Evolutionary conservation across 2,888 invertebrate genomes (phyloP), one percentile per base, ranked within the genome.

Genomic region (Drosophila acutilabella): DNA sequence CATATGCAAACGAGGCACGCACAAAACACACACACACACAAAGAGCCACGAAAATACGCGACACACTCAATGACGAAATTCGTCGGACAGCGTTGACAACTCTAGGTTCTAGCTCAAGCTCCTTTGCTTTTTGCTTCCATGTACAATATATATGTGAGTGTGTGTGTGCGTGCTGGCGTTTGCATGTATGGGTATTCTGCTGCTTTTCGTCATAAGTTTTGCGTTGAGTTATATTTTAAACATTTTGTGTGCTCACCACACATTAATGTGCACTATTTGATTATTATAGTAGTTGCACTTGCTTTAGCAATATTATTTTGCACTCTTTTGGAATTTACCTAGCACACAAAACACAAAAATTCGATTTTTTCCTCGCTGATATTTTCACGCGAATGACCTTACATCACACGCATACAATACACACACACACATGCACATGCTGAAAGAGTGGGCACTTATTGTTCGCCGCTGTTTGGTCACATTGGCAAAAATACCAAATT

Each of bases 291-390:
- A 68, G 54, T 60, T 51, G 66, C 78, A 71, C 54, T 68, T 36
- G 13, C 38, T 72, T 79, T 14, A 70, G 62, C 67, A 71, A 40
- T 58, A 72, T 67, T 67, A 71, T 62, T 87, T 80, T 74, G 64
- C 73, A 85, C 71, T 66, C 59, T 71, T 78, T 78, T 61, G 47
- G 72, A 89, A 81, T 88, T 90, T 91, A 90, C 90, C 90, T 91
- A 90, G 88, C 88, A 89, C 90, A 90, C 90, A 90, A 90, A 91
- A 90, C 90, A 90, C 89, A 91, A 89, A 90, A 90, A 82, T 90
- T 90, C 85, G 85, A 88, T 88, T 85, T 90, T 90, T 88, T 89
- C 84, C 82, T 87, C 88, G 86, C 89, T 88, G 89, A 89, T 89
- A 86, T 89, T 88, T 89, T 86, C 88, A 88, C 86, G 84, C 86